These are phyloP conservation scores for Carlito syrichta DNA, from an alignment of 2,113 vertebrate species.

Conservation along the genomic window DNA sequence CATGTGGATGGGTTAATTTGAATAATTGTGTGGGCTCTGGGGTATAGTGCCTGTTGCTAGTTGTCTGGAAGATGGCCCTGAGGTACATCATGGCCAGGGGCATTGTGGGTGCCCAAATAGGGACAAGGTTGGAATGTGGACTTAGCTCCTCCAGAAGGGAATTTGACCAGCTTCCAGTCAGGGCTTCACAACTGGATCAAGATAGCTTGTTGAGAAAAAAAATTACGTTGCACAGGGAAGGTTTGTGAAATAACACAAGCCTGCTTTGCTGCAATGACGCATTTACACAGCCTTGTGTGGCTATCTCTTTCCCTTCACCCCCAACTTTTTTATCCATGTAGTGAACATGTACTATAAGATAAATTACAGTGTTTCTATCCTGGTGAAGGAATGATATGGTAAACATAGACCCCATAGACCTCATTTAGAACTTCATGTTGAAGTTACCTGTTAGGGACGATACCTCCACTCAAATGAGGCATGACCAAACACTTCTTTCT, in stretches of 20 bases:
- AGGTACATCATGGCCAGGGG: too few species aligned
- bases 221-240: background rate
- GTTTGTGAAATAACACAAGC: background rate
- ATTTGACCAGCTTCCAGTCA: background rate
- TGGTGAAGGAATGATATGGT: background rate
- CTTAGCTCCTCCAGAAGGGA: background rate
- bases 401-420: background rate
- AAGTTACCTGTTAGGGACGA: background rate
- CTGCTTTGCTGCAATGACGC: background rate
- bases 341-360: background rate
- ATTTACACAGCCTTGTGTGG: background rate
- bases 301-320: too few species aligned
- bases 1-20: background rate
- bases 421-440: background rate
- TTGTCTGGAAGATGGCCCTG: background rate
- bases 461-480: too few species aligned
- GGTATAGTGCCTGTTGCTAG: background rate
- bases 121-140: background rate
- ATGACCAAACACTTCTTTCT: background rate
- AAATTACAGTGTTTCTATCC: background rate
- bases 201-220: background rate
- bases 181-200: background rate
- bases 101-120: too few species aligned
- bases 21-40: background rate
- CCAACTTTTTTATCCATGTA: background rate